Evolutionary conservation across 1,140 invertebrate genomes (phyloP).

Genomic region (Drosophila ficusphila): DNA sequence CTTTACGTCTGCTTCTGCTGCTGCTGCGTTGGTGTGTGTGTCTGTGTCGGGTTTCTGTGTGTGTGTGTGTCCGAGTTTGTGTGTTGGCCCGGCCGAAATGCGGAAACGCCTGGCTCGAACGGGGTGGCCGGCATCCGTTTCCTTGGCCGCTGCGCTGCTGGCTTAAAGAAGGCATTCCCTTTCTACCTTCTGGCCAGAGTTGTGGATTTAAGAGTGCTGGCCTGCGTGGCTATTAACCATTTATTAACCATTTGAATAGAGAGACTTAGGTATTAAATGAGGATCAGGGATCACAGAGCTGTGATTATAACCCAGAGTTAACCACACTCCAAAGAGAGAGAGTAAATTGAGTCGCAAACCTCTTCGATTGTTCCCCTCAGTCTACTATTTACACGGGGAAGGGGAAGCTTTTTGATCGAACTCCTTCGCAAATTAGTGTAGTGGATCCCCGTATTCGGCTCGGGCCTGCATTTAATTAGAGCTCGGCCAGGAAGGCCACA

Average conservation of each 20-base stretch:
- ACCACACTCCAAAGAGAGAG: too few species aligned
- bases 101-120: neutral
- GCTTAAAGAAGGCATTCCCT: slow-evolving; percentile 25
- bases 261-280: too few species aligned
- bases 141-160: slow-evolving; percentile 11
- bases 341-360: too few species aligned
- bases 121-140: slow-evolving; percentile 1
- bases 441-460: neutral
- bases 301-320: too few species aligned
- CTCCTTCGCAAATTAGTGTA: neutral
- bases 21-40: slow-evolving; percentile 6
- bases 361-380: too few species aligned
- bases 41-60: neutral
- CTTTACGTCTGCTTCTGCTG: slow-evolving; percentile 55
- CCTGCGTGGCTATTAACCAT: too few species aligned
- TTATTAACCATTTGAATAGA: too few species aligned
- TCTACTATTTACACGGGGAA: too few species aligned
- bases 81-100: slow-evolving; percentile 5
- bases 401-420: neutral
- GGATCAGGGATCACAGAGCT: too few species aligned
- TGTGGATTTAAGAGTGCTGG: slow-evolving; percentile 15
- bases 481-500: neutral
- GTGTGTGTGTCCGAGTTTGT: neutral
- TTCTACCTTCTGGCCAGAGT: slow-evolving; percentile 1
- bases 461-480: slow-evolving; percentile 28